Conservation (phyloP, 2,797 vertebrate genomes). For the Tragopan temminckii region DNA sequence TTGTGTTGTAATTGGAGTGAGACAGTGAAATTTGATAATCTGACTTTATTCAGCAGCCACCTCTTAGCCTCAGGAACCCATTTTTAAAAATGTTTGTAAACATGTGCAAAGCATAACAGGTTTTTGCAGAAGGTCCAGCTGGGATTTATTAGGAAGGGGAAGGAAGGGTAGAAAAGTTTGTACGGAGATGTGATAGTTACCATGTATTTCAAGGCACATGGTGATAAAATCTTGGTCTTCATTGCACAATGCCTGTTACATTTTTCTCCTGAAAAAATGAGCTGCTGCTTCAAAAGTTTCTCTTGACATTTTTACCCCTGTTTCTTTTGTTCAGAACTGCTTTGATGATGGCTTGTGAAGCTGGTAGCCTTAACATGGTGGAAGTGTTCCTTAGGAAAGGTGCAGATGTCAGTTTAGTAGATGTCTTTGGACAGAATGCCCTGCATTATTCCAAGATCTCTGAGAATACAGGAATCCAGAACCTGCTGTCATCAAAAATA, state of each 20-base stretch:
- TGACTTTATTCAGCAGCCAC: background rate
- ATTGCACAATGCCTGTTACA: background rate
- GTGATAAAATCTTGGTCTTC: background rate
- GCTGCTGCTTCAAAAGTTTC: background rate
- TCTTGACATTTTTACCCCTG: background rate
- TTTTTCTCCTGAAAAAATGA: background rate
- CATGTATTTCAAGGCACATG: background rate
- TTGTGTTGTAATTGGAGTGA: background rate
- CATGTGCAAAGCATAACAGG: background rate
- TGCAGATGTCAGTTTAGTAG: slow-evolving; percentile 86
- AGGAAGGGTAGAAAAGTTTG: background rate
- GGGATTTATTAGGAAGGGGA: background rate
- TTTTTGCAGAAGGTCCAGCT: background rate
- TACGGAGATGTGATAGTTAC: background rate
- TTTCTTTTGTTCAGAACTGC: slow-evolving; percentile 84
- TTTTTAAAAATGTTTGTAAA: background rate
- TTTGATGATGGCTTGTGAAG: slow-evolving; percentile 91
- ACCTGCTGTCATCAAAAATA: slow-evolving; percentile 84
- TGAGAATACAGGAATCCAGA: slow-evolving; percentile 85
- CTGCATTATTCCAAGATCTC: slow-evolving; percentile 88
- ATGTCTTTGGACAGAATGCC: slow-evolving; percentile 90
- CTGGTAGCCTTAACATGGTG: slow-evolving; percentile 76
- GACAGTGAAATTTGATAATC: background rate
- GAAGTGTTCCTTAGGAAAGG: slow-evolving; percentile 88
- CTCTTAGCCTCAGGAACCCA: background rate